Percentiles rank a stretch among this genome's conserved stretches.
phyloP scores from a whole-genome alignment of 1,140 invertebrate genomes.

The Atopsyche davidsoni region DNA sequence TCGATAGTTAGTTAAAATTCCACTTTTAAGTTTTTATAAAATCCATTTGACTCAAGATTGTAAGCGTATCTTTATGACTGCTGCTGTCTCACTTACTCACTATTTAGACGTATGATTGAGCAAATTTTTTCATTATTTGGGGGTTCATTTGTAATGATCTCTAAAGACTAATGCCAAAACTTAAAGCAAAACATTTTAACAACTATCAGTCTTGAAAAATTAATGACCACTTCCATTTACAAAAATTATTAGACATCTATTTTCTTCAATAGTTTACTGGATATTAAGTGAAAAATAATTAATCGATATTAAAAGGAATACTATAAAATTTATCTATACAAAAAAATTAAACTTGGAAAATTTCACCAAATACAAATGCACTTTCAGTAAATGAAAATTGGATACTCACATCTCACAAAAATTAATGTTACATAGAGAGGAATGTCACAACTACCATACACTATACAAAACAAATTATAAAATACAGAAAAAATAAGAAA shows the following conservation, averaged over 20 bases:
- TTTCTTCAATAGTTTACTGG: constrained; percentile 18
- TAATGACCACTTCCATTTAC: constrained; percentile 39
- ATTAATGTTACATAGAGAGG: too few species aligned
- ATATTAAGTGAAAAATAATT: constrained; percentile 3
- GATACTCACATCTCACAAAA: too few species aligned
- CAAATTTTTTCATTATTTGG: constrained; percentile 29
- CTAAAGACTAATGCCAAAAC: constrained; percentile 29
- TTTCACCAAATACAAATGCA: too few species aligned
- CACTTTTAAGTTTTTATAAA: too few species aligned
- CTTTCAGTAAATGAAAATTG: too few species aligned
- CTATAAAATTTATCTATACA: not conserved
- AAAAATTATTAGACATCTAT: constrained; percentile 15
- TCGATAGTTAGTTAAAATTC: too few species aligned
- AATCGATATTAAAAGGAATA: not conserved
- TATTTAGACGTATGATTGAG: constrained; percentile 28
- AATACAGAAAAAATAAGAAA: too few species aligned
- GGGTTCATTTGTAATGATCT: constrained; percentile 26
- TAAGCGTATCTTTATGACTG: too few species aligned
- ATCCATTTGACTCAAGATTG: too few species aligned
- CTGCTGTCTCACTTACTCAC: constrained; percentile 18
- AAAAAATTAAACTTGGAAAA: constrained; percentile 1
- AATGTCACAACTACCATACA: too few species aligned
- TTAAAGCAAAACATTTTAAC: constrained; percentile 48
- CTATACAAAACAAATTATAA: too few species aligned
- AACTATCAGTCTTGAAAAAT: constrained; percentile 53